These are phyloP conservation scores for Thunnus maccoyii DNA, from an alignment of 2,113 vertebrate species.

Conservation along the genomic window DNA sequence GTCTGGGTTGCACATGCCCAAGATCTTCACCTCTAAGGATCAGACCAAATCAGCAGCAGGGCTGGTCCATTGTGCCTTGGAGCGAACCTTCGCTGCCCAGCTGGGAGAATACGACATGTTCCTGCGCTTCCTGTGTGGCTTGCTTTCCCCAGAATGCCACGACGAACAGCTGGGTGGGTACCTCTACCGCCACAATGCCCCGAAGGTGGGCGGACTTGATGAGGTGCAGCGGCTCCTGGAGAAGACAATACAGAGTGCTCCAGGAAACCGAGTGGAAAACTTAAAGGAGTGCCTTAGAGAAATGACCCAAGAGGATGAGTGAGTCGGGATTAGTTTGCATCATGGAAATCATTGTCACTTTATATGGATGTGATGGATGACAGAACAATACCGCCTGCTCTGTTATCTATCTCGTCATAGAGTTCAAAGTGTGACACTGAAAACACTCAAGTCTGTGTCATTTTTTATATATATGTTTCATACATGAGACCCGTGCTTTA, in stretches of 20 bases:
- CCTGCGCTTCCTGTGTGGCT: slow-evolving; percentile 81
- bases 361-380: not conserved
- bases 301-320: slow-evolving; percentile 65
- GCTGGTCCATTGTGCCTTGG: slow-evolving; percentile 69
- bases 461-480: not conserved
- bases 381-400: not conserved
- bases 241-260: not conserved
- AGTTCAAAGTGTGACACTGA: not conserved
- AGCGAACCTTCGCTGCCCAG: slow-evolving; percentile 14
- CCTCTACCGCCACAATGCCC: slow-evolving; percentile 41
- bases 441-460: not conserved
- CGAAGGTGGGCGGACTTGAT: slow-evolving; percentile 43
- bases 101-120: slow-evolving; percentile 79
- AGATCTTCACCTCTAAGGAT: slow-evolving; percentile 21
- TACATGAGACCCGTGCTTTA: not conserved
- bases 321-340: not conserved
- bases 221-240: slow-evolving; percentile 58
- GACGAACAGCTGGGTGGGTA: slow-evolving; percentile 40
- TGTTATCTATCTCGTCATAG: not conserved
- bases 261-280: slow-evolving; percentile 57
- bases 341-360: not conserved
- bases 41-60: slow-evolving; percentile 29
- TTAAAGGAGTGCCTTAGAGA: slow-evolving; percentile 79
- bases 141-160: slow-evolving; percentile 69
- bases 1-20: not conserved